Conservation (phyloP, 23 tunicate genomes). For the Ascidia mentula region DNA sequence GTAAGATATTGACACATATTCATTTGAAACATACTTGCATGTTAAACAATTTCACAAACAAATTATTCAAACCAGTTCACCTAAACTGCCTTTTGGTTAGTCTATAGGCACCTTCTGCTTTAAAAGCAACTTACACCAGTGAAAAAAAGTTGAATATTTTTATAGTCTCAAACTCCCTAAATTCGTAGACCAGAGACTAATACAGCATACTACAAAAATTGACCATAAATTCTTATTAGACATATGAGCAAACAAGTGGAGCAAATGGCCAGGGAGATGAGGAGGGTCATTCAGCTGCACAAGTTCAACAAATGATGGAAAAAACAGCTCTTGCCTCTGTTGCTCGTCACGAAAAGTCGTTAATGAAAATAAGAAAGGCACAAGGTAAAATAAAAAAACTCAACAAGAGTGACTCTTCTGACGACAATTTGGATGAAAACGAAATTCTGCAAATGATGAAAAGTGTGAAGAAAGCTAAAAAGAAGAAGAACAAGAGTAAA, state of each 20-base stretch:
- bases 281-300: constrained; percentile 12
- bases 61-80: too few species aligned
- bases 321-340: constrained; percentile 50
- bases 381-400: constrained; percentile 12
- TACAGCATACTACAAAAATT: too few species aligned
- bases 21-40: too few species aligned
- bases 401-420: constrained; percentile 35
- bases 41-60: too few species aligned
- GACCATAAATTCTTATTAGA: background rate
- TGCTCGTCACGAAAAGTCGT: constrained; percentile 54
- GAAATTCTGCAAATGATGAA: constrained; percentile 25
- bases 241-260: background rate
- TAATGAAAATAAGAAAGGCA: constrained; percentile 31
- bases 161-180: too few species aligned
- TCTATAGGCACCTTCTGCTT: too few species aligned
- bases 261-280: background rate
- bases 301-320: constrained; percentile 43
- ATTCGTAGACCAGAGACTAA: too few species aligned
- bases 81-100: too few species aligned
- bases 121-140: too few species aligned
- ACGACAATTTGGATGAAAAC: constrained; percentile 9
- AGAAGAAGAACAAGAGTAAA: constrained; percentile 18
- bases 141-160: too few species aligned
- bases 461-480: constrained; percentile 23
- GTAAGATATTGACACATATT: too few species aligned